Percentiles rank a stretch among this genome's conserved stretches.
Conservation (phyloP, 2,797 vertebrate genomes). For the Bovichtus variegatus region DNA sequence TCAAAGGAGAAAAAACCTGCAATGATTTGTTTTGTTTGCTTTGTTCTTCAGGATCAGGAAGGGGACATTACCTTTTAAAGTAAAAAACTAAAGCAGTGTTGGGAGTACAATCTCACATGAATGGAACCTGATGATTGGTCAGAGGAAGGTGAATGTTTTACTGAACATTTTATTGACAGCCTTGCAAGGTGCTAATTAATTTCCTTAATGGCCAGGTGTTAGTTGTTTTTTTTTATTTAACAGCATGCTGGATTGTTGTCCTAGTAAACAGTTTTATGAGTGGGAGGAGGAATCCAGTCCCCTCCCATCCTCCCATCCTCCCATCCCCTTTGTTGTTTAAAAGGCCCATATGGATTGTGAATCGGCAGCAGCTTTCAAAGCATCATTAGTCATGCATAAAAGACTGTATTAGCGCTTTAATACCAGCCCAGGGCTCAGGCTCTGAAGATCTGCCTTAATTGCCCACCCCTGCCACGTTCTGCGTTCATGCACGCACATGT, state of each 20-base stretch:
- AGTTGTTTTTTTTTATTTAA: slow-evolving; percentile 77
- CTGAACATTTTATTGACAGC: slow-evolving; percentile 60
- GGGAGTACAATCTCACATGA: slow-evolving; percentile 32
- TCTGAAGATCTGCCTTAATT: slow-evolving; percentile 84
- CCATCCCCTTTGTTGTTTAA: slow-evolving; percentile 82
- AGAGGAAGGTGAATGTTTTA: slow-evolving; percentile 51
- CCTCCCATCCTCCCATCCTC: slow-evolving; percentile 73
- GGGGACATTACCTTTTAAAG: slow-evolving; percentile 65
- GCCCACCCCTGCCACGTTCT: slow-evolving; percentile 74
- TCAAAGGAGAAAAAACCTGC: slow-evolving; percentile 60
- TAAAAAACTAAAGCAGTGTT: slow-evolving; percentile 38
- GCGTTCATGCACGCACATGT: slow-evolving; percentile 26
- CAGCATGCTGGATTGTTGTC: slow-evolving; percentile 75
- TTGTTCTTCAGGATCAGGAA: slow-evolving; percentile 74
- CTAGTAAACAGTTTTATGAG: slow-evolving; percentile 80
- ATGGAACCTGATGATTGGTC: slow-evolving; percentile 55
- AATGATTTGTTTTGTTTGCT: slow-evolving; percentile 77
- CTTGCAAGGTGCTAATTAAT: slow-evolving; percentile 75
- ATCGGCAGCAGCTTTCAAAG: slow-evolving; percentile 82
- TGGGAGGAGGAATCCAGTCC: slow-evolving; percentile 69
- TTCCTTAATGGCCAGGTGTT: slow-evolving; percentile 79
- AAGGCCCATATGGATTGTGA: slow-evolving; percentile 85
- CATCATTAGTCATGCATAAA: slow-evolving; percentile 87
- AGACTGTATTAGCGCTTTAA: slow-evolving; percentile 83
- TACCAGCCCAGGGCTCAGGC: slow-evolving; percentile 77